Evolutionary conservation across 2,113 vertebrate species (phyloP), one percentile per base, ranked within the genome.

Genomic region (Setophaga petechia): DNA sequence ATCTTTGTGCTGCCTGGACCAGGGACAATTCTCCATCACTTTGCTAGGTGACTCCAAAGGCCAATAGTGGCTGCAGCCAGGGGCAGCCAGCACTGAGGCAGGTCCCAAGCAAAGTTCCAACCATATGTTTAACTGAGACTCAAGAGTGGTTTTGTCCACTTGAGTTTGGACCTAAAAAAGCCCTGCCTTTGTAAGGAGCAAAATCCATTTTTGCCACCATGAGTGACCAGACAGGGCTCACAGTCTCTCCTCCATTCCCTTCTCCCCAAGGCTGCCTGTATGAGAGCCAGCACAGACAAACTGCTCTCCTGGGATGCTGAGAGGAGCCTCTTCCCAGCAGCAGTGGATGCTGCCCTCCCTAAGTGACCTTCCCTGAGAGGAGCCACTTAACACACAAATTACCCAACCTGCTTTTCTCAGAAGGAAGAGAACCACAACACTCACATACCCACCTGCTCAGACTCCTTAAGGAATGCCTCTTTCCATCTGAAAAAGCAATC

Each of bases 401-500:
- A 37, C 31, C 72, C 52, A 85, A 14, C 18, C 46, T 73, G 41
- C 41, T 46, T 67, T 72, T 49, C 76, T 83, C 65, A 51, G 62
- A 77, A 73, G 22, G 57, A 47, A 81, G 49, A 37, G 87, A 75
- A 28, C 44, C 86, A 80, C 66, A 43, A n/a, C 59, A 22, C 25
- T 66, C 69, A 51, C 47, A 17, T 12, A 46, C 61, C 59, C 75
- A 87, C 76, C 67, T 89, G 87, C 74, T 83, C 63, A 72, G 44
- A 59, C 30, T 84, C 71, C 62, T 81, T 83, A 41, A 72, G 12
- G 15, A 89, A 74, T 58, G 23, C 49, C 43, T 83, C 66, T 47
- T 92, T 81, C 83, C 68, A 31, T 44, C 43, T 78, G 61, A 95
- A 88, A 92, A 81, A 90, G 30, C 57, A 84, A 63, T n/a, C 52